Evolutionary conservation across 1,140 invertebrate genomes (phyloP).

Genomic region (Xylocopa sonorina): DNA sequence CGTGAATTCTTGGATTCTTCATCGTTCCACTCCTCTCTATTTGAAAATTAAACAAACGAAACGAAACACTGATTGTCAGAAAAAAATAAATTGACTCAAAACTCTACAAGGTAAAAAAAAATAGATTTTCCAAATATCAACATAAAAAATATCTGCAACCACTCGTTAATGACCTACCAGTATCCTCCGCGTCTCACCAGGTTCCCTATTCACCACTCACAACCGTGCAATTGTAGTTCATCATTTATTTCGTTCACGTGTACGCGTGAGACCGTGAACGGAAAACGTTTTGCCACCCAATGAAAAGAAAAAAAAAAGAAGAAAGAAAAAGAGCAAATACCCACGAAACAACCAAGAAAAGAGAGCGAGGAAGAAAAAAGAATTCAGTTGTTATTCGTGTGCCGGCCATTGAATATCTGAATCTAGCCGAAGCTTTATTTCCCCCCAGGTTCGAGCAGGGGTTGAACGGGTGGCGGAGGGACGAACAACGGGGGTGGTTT

Average conservation of each 20-base stretch:
- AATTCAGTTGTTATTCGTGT: constrained; percentile 45
- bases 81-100: too few species aligned
- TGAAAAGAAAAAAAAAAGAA: background rate
- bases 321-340: background rate
- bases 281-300: background rate
- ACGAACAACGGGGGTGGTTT: constrained; percentile 38
- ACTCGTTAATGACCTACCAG: background rate
- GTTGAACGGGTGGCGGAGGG: background rate
- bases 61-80: too few species aligned
- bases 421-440: constrained; percentile 53
- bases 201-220: background rate
- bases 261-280: background rate
- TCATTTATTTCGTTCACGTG: background rate
- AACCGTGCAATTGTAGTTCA: background rate
- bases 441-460: background rate
- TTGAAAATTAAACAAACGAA: background rate
- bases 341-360: background rate
- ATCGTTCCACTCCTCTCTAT: too few species aligned
- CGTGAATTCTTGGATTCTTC: background rate
- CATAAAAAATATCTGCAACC: background rate
- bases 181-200: background rate
- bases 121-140: background rate
- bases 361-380: background rate
- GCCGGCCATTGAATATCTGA: constrained; percentile 44
- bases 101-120: background rate